Evolutionary conservation across 2,797 vertebrate species (phyloP), one percentile per base, ranked within the genome.

Genomic region (Anniella stebbinsi): DNA sequence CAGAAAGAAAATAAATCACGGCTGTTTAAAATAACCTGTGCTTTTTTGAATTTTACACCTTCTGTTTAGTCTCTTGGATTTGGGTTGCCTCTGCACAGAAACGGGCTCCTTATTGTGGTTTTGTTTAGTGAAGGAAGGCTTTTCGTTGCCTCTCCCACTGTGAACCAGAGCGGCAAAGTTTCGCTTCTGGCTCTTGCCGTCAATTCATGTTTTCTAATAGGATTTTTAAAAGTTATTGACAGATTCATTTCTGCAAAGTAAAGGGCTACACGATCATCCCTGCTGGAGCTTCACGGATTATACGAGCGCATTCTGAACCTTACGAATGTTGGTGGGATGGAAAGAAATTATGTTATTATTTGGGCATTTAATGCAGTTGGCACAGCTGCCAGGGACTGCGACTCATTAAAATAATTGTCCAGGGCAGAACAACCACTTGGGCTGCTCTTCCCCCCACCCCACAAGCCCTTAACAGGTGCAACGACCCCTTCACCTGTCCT

Each of bases 361-460:
- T 85, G 80, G 80, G 89, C 87, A 84, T 85, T 94, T 89, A 92
- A 92, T 87, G 86, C 25, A 23, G 87, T 88, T 94, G 92, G 86
- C 77, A 48, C 77, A 54, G 80, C 93, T 78, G 60, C 3, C 76
- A 80, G 78, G 88, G 33, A 86, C 38, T 86, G 92, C 91, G 78
- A 69, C 85, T 94, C 93, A 80, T 94, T 95, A 93, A 90, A 94
- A 82, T 84, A 90, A 86, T 3, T 89, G 87, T 84, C 93, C 89
- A 88, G 77, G 5, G 0, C 0, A 87, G 75, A 85, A 84, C n/a
- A 8, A 57, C 84, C 84, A 77, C 11, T 30, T 66, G 36, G 89
- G 69, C 38, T 0, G 33, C 10, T 80, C 30, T 57, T 36, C 18
- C 18, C 51, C 60, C 77, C 25, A 28, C 21, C 17, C 57, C 41